phyloP scores from a whole-genome alignment of 2,888 invertebrate genomes.

The Mellilla xanthometata region DNA sequence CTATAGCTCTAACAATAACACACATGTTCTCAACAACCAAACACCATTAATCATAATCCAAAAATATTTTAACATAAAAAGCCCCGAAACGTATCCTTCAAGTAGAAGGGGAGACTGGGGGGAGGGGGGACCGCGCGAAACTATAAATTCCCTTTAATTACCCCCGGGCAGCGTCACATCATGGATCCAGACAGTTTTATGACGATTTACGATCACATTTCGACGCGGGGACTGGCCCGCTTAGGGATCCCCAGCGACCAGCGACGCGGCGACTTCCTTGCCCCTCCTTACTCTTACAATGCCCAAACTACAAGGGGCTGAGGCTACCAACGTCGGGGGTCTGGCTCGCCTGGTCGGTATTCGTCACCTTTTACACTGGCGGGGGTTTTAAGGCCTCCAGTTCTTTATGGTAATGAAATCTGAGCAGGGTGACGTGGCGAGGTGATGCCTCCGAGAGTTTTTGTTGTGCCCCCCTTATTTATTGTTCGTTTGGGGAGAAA shows the following conservation, averaged over 20 bases:
- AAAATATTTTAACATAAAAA: conserved; percentile 36
- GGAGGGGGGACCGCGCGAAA: conserved; percentile 53
- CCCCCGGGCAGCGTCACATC: conserved; percentile 86
- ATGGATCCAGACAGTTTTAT: conserved; percentile 89
- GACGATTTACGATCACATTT: conserved; percentile 83
- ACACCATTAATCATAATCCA: conserved; percentile 34
- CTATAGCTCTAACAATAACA: no score
- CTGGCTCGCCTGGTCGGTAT: conserved; percentile 54
- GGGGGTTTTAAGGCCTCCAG: conserved; percentile 82
- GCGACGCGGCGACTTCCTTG: conserved; percentile 36
- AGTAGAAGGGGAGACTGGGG: conserved; percentile 35
- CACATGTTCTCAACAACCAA: conserved; percentile 25
- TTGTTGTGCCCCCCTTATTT: conserved; percentile 79
- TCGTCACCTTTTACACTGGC: conserved; percentile 80
- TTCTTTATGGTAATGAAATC: conserved; percentile 84
- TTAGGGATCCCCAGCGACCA: conserved; percentile 63
- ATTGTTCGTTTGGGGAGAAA: conserved; percentile 77
- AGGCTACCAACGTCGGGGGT: conserved; percentile 34
- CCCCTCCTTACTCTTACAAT: conserved; percentile 37
- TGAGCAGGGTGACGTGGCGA: conserved; percentile 81
- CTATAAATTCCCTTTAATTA: conserved; percentile 84
- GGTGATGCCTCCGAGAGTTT: conserved; percentile 79
- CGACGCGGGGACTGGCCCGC: conserved; percentile 77
- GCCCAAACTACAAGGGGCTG: conserved; percentile 26
- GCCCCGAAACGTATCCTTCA: conserved; percentile 34